Percentiles rank a stretch among this genome's conserved stretches.
Evolutionary conservation across 2,888 invertebrate genomes (phyloP).

Genomic region (Cepaea hortensis): DNA sequence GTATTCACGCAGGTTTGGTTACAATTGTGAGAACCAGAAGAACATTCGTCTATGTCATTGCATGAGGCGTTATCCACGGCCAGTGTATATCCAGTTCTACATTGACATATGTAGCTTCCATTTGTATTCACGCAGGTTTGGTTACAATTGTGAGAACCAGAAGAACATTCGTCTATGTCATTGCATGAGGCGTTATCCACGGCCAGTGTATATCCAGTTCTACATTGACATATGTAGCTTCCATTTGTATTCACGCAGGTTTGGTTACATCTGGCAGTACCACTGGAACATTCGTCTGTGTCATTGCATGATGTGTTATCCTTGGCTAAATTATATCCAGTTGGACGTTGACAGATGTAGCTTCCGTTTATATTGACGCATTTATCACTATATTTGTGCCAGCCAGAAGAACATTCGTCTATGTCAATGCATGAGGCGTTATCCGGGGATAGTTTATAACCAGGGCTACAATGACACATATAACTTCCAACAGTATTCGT

Average conservation of each 20-base stretch:
- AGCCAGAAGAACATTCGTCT: background rate
- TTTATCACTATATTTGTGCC: background rate
- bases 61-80: background rate
- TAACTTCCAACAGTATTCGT: conserved; percentile 6
- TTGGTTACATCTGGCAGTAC: background rate
- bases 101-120: conserved; percentile 12
- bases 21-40: background rate
- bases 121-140: background rate
- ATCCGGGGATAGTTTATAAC: background rate
- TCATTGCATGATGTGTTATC: too few species aligned
- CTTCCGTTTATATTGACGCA: background rate
- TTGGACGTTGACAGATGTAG: background rate
- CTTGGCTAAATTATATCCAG: background rate
- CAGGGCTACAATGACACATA: background rate
- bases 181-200: background rate
- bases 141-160: background rate
- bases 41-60: conserved; percentile 23
- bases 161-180: conserved; percentile 20
- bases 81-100: background rate
- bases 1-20: background rate
- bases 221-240: conserved; percentile 1
- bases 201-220: background rate
- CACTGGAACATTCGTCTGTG: background rate
- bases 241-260: background rate
- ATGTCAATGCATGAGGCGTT: background rate